Conservation (phyloP, 2,113 vertebrate species). For the Montifringilla adamsi region DNA sequence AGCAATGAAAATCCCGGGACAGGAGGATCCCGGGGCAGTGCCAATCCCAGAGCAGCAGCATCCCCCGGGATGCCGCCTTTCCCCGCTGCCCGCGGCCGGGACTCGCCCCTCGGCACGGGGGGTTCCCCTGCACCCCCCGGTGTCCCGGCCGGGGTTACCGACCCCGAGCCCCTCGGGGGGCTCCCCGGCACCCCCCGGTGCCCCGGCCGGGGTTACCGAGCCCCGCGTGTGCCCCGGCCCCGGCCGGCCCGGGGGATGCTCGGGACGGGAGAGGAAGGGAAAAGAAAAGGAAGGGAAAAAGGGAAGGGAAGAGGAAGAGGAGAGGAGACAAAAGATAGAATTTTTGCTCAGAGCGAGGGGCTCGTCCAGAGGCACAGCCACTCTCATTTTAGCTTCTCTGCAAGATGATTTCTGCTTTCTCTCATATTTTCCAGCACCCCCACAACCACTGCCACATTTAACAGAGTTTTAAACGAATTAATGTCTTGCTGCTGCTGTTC, state of each 20-base stretch:
- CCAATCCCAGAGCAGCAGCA: neutral
- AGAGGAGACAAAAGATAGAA: rapidly evolving
- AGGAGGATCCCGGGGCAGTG: too few species aligned
- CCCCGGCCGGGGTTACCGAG: neutral
- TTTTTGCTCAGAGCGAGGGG: neutral
- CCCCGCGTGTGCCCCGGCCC: neutral
- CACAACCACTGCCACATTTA: rapidly evolving
- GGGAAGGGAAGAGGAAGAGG: too few species aligned
- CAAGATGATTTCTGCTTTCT: neutral
- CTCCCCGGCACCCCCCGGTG: too few species aligned
- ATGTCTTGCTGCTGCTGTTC: rapidly evolving
- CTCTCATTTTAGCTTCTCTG: rapidly evolving
- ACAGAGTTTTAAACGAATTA: neutral
- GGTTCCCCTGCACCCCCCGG: too few species aligned
- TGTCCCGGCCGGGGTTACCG: neutral
- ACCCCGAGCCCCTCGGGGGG: neutral
- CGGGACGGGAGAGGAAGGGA: neutral
- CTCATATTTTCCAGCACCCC: rapidly evolving
- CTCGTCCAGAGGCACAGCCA: rapidly evolving
- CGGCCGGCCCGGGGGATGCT: neutral
- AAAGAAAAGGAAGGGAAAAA: too few species aligned
- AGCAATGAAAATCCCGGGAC: neutral
- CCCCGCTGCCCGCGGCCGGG: too few species aligned
- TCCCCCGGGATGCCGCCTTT: too few species aligned
- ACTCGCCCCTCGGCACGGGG: too few species aligned